Percentiles rank a stretch among this genome's conserved stretches.
phyloP scores from a whole-genome alignment of 2,888 invertebrate genomes.

The Stenotaenia linearis region DNA sequence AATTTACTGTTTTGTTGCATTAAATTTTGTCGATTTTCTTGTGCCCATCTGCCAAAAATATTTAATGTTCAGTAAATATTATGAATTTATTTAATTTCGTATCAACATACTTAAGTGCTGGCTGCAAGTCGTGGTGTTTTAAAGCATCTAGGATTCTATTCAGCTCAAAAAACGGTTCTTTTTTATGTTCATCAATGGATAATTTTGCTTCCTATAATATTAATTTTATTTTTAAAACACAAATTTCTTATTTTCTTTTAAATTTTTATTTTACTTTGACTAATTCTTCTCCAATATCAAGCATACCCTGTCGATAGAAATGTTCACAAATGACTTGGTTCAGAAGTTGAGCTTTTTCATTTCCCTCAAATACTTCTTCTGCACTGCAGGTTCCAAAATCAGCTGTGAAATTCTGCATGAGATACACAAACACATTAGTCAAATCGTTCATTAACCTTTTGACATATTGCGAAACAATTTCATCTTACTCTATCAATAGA shows the following conservation, averaged over 20 bases:
- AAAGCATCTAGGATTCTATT: slow-evolving; percentile 84
- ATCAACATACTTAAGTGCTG: slow-evolving; percentile 61
- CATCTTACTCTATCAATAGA: slow-evolving; percentile 72
- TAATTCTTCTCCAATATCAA: slow-evolving; percentile 82
- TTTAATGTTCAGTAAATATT: background rate
- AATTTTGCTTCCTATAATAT: slow-evolving; percentile 62
- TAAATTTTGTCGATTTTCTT: slow-evolving; percentile 65
- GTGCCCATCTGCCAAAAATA: slow-evolving; percentile 62
- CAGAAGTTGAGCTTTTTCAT: slow-evolving; percentile 63
- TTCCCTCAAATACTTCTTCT: slow-evolving; percentile 70
- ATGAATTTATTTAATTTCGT: background rate
- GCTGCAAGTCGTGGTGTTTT: slow-evolving; percentile 69
- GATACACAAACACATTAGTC: slow-evolving; percentile 37
- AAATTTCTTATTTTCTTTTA: background rate
- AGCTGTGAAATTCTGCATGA: slow-evolving; percentile 83
- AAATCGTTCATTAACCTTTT: background rate
- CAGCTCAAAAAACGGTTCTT: slow-evolving; percentile 73
- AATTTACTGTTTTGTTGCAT: slow-evolving; percentile 58
- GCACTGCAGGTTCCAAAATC: slow-evolving; percentile 85
- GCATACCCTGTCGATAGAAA: slow-evolving; percentile 87
- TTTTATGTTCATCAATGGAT: slow-evolving; percentile 58
- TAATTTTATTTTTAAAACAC: slow-evolving; percentile 29
- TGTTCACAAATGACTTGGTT: slow-evolving; percentile 91
- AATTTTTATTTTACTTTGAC: slow-evolving; percentile 52
- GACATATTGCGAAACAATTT: background rate